Evolutionary conservation across 2,888 invertebrate species (phyloP), one percentile per base, ranked within the genome.

Genomic region (Phyllotreta cruciferae): DNA sequence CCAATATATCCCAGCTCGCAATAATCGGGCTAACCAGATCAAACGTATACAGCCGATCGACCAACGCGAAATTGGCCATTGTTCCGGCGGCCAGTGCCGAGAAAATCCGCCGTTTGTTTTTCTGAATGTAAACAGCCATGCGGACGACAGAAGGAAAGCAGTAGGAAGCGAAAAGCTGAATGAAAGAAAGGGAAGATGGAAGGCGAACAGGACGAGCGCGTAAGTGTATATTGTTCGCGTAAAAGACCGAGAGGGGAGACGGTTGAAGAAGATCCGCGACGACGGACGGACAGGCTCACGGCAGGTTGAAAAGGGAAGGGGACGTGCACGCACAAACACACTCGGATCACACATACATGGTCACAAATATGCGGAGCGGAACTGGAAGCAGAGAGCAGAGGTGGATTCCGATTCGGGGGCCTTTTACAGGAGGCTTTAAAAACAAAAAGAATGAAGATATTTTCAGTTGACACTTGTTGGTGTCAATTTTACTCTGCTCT

Each of bases 331-430:
- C 24, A 47, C 24, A 24, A 24, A 24, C 24, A 24, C 24, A 24
- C 24, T 24, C 24, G 24, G 24, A 24, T 24, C 24, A 24, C 24
- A 24, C 24, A 24, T 24, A 24, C 24, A 24, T 4, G 24, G 47
- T 42, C 49, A 38, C 57, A 57, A 49, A 39, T 57, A 57, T 57
- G 57, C 57, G 57, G 57, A 57, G 57, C 57, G 57, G 57, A 57
- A 57, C 57, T 57, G 39, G 10, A 38, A n/a, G 10, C 57, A 57
- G 57, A 37, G 49, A n/a, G 10, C 57, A 57, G 57, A 37, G 49
- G 7, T 7, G 57, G 47, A 57, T 39, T 57, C n/a, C 14, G 37
- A 6, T 3, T 7, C 5, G 9, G 0, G 1, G 9, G 13, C 7
- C n/a, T n/a, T n/a, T n/a, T n/a, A n/a, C n/a, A n/a, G n/a, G n/a